Evolutionary conservation across 2,888 invertebrate genomes (phyloP).

Genomic region (Tetrapedia diversipes): DNA sequence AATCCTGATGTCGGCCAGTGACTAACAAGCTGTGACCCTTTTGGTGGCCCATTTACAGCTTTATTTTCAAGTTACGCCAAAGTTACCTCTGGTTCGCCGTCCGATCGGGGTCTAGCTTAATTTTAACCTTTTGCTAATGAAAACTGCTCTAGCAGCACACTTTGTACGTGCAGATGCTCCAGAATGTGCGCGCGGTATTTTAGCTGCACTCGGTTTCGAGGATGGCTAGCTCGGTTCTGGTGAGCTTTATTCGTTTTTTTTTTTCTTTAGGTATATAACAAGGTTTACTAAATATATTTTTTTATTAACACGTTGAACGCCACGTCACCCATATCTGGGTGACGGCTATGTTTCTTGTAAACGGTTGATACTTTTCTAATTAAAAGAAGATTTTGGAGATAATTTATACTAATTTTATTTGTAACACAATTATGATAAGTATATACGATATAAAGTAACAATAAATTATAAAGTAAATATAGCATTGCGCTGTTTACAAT

Average conservation of each 20-base stretch:
- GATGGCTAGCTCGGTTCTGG: background rate
- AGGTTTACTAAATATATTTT: too few species aligned
- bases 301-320: too few species aligned
- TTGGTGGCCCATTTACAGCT: slow-evolving; percentile 22
- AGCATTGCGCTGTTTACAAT: too few species aligned
- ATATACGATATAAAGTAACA: too few species aligned
- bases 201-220: background rate
- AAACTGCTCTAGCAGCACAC: background rate
- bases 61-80: slow-evolving; percentile 6
- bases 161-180: background rate
- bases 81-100: slow-evolving; percentile 4
- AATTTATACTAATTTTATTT: too few species aligned
- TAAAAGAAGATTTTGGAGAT: too few species aligned
- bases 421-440: too few species aligned
- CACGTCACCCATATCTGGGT: too few species aligned
- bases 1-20: slow-evolving; percentile 23
- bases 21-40: slow-evolving; percentile 27
- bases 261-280: too few species aligned
- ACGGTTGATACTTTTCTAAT: too few species aligned
- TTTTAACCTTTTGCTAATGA: slow-evolving; percentile 34
- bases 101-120: slow-evolving; percentile 25
- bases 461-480: too few species aligned
- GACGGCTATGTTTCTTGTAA: too few species aligned
- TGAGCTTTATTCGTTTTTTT: background rate
- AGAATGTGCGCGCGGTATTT: slow-evolving; percentile 1